phyloP scores from a whole-genome alignment of 2,797 vertebrate genomes.

The Tadarida brasiliensis region DNA sequence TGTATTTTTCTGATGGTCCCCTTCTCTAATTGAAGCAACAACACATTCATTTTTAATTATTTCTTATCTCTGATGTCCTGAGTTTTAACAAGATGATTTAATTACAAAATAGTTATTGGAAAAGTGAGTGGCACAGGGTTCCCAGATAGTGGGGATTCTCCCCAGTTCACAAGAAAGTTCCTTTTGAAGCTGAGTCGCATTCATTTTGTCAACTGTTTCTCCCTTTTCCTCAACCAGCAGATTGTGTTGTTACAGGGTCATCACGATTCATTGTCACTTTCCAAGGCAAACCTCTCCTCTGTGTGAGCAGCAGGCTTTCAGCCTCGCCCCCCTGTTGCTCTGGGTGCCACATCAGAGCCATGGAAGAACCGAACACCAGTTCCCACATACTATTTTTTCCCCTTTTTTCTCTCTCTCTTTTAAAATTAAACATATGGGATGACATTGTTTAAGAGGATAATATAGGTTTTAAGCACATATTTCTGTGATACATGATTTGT shows the following conservation, averaged over 20 bases:
- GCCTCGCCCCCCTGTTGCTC: neutral
- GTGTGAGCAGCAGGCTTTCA: neutral
- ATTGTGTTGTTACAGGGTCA: neutral
- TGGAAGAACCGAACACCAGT: neutral
- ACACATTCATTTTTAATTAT: neutral
- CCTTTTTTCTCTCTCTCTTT: neutral
- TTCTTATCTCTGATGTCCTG: neutral
- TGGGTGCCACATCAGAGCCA: neutral
- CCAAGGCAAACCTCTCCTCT: neutral
- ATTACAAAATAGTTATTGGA: neutral
- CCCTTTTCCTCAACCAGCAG: neutral
- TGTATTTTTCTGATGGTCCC: neutral
- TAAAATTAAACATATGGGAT: neutral
- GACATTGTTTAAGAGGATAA: neutral
- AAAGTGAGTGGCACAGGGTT: neutral
- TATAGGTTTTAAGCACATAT: neutral
- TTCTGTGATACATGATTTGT: neutral
- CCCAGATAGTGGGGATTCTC: neutral
- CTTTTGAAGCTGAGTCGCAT: neutral
- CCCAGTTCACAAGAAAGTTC: neutral
- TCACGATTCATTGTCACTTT: neutral
- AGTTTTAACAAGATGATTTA: constrained; percentile 11
- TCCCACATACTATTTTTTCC: neutral
- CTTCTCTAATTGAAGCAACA: neutral
- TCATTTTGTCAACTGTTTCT: neutral